Base-by-base conservation (phyloP, 2,113 vertebrate species). In the Eonycteris spelaea region DNA sequence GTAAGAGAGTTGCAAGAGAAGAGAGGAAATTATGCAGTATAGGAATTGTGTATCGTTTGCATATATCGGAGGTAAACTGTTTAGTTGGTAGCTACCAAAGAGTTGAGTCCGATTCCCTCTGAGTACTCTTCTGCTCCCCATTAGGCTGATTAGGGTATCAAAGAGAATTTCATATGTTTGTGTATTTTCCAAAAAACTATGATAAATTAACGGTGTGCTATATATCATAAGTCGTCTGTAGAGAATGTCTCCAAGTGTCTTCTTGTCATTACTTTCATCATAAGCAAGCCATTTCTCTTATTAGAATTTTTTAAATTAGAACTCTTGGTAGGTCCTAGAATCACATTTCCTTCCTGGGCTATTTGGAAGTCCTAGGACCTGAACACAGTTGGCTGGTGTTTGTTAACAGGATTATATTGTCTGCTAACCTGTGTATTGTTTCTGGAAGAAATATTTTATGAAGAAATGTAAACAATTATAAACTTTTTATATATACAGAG, bases 401-500 rank as follows among this genome's bases (percentile, higher is more conserved):
- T 79, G 22, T 86, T 92, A 61, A 30, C 67, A 87, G 2, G 79
- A 43, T 73, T 94, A 71, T 65, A 80, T 95, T 95, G 21, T 88
- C 57, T 95, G 30, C 26, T 10, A 6, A 96, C 18, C 33, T 74
- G 1, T 94, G 12, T 96, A 73, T 94, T 92, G 26, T 87, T 92
- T 94, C 59, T 94, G 11, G 2, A 88, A 94, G 68, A 88, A 94
- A 86, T 80, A 33, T 75, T 89, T 71, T 96, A 79, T 86, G 19
- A 75, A 83, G 77, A 91, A 67, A 30, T 94, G 38, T 88, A 82
- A 97, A 74, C 11, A 79, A 1, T 95, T 88, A 61, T 35, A 92
- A 61, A 91, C 5, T 95, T 96, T 86, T 90, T 28, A 61, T 96
- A 94, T 94, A 91, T 33, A n/a, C 87, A 98, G 97, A 95, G 12